Evolutionary conservation across 2,797 vertebrate genomes (phyloP).

Genomic region (Sebastes hubbsi): DNA sequence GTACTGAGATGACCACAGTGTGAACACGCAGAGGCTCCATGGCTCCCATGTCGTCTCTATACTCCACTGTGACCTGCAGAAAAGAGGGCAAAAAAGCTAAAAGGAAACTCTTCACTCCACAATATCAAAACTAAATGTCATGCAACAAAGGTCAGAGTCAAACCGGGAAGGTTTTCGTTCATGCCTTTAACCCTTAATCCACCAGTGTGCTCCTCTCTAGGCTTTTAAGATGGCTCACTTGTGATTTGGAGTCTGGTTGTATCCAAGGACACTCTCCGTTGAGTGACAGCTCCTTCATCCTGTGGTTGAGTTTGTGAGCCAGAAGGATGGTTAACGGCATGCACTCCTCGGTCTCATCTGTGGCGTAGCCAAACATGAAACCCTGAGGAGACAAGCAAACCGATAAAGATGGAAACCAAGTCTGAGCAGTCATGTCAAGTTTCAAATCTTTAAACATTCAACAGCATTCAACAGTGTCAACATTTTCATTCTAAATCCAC

Average conservation of each 20-base stretch:
- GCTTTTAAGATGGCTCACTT: constrained; percentile 60
- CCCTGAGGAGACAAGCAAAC: constrained; percentile 62
- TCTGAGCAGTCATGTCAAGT: not conserved
- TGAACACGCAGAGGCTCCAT: constrained; percentile 81
- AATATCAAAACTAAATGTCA: not conserved
- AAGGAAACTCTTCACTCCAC: not conserved
- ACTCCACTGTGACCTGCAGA: constrained; percentile 82
- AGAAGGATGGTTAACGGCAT: constrained; percentile 82
- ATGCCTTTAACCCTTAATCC: not conserved
- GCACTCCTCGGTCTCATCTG: constrained; percentile 84
- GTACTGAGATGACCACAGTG: constrained; percentile 83
- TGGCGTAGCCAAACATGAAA: constrained; percentile 86
- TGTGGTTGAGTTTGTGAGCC: constrained; percentile 79
- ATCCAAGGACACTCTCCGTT: constrained; percentile 82
- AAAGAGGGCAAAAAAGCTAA: too few relatives aligned
- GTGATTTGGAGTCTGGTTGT: constrained; percentile 80
- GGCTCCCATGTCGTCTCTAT: constrained; percentile 77
- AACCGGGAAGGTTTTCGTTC: too few relatives aligned
- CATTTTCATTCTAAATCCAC: too few relatives aligned
- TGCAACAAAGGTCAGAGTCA: too few relatives aligned
- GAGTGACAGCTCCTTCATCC: constrained; percentile 75
- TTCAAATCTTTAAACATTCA: not conserved
- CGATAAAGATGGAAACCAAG: not conserved
- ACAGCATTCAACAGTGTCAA: too few relatives aligned
- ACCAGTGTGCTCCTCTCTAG: not conserved